These are phyloP conservation scores for Fragum fragum DNA, from an alignment of 2,888 invertebrate genomes.

Conservation along the genomic window DNA sequence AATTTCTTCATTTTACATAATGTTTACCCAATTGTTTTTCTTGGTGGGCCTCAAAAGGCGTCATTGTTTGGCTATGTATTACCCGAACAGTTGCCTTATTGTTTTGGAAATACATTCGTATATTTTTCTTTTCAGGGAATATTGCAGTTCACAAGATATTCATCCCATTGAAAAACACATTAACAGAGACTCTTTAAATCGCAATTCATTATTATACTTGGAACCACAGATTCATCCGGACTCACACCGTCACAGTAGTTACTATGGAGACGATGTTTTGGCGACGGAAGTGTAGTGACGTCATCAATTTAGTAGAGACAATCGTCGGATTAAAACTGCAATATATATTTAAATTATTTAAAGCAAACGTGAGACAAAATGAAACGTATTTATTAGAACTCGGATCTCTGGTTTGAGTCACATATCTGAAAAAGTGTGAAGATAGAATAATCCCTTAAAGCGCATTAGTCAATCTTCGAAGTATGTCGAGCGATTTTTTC, in stretches of 20 bases:
- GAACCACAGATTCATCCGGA: constrained; percentile 69
- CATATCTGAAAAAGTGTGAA: constrained; percentile 35
- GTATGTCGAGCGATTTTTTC: no score
- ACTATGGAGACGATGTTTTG: constrained; percentile 75
- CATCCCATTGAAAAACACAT: constrained; percentile 71
- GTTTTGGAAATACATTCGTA: neutral
- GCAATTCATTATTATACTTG: constrained; percentile 74
- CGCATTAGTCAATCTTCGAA: no score
- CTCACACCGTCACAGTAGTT: constrained; percentile 69
- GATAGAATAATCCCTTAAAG: no score
- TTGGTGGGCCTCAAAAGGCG: no score
- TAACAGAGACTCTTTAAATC: constrained; percentile 68
- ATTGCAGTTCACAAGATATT: constrained; percentile 67
- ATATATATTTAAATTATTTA: constrained; percentile 71
- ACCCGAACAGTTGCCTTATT: no score
- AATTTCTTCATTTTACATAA: no score
- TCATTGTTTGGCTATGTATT: no score
- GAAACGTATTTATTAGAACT: constrained; percentile 58
- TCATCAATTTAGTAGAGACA: constrained; percentile 50
- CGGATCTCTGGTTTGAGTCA: constrained; percentile 59
- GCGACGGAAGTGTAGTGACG: constrained; percentile 78
- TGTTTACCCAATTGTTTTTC: no score
- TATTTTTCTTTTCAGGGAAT: constrained; percentile 67
- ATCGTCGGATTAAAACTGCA: constrained; percentile 57
- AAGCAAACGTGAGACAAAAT: constrained; percentile 32